phyloP scores from a whole-genome alignment of 2,797 vertebrate species.

The Oophaga sylvatica region DNA sequence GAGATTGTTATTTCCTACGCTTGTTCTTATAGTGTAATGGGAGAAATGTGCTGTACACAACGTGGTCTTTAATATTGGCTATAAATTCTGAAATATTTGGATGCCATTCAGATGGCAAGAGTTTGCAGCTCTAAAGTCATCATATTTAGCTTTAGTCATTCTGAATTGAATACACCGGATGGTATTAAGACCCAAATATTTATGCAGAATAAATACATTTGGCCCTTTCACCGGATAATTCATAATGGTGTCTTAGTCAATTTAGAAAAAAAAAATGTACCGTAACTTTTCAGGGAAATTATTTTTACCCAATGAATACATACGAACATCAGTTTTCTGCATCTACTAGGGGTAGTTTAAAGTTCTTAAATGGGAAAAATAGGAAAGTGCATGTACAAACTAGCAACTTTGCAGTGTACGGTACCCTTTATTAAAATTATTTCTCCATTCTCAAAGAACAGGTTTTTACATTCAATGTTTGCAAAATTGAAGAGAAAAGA shows the following conservation, averaged over 20 bases:
- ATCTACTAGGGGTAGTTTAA: too few species aligned
- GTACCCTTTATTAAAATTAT: too few species aligned
- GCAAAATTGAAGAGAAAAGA: too few species aligned
- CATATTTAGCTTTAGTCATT: not conserved
- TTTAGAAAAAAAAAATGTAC: not conserved
- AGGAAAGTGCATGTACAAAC: too few species aligned
- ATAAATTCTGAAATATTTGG: constrained; percentile 30
- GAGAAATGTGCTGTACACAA: constrained; percentile 4
- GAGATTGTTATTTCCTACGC: constrained; percentile 31
- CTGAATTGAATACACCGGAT: not conserved
- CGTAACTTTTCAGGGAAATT: not conserved
- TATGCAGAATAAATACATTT: not conserved
- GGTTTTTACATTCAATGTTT: too few species aligned
- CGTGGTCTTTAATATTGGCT: constrained; percentile 1
- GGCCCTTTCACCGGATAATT: not conserved
- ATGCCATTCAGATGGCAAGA: constrained; percentile 4
- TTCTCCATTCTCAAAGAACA: too few species aligned
- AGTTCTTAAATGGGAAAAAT: too few species aligned
- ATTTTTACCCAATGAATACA: not conserved
- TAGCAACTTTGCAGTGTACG: too few species aligned
- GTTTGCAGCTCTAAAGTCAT: constrained; percentile 3
- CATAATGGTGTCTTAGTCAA: not conserved
- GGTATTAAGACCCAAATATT: not conserved
- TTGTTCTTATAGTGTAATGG: constrained; percentile 8
- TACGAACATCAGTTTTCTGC: too few species aligned